phyloP scores from a whole-genome alignment of 2,113 vertebrate species.

The Scalopus aquaticus region DNA sequence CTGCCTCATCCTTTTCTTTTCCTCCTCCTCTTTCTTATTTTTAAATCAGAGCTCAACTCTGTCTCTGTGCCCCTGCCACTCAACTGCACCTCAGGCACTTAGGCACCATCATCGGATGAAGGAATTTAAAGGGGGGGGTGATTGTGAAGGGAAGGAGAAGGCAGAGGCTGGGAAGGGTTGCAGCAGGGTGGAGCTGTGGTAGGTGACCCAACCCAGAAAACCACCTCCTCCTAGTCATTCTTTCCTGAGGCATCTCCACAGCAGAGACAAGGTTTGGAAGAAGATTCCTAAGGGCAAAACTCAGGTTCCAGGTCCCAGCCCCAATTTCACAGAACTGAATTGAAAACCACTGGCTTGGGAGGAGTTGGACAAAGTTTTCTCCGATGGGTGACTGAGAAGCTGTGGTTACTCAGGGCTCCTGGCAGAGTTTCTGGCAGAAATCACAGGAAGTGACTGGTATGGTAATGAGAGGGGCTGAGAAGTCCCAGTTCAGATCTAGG shows the following conservation, averaged over 20 bases:
- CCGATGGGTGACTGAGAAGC: conserved; percentile 20
- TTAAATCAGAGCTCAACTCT: not conserved
- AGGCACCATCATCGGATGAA: not conserved
- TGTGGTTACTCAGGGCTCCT: conserved; percentile 58
- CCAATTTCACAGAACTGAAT: not conserved
- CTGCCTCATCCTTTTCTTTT: no score
- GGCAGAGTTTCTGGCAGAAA: conserved; percentile 39
- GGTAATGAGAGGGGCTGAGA: conserved; percentile 42
- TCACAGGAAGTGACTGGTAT: conserved; percentile 48
- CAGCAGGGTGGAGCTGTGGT: not conserved
- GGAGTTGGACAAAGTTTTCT: not conserved
- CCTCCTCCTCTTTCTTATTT: not conserved
- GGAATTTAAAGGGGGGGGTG: no score
- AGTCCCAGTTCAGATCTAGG: conserved; percentile 30
- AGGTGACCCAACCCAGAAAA: not conserved
- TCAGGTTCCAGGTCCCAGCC: not conserved
- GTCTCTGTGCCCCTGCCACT: not conserved
- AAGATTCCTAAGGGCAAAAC: not conserved
- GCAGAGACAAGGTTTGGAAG: not conserved
- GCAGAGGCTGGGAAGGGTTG: not conserved
- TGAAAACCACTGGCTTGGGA: not conserved
- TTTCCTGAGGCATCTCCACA: not conserved
- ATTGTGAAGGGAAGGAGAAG: not conserved
- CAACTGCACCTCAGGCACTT: not conserved
- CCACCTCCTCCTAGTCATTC: not conserved